phyloP scores from a whole-genome alignment of 30 jellyfish, hydroid and myxozoan genomes.

The Aurelia aurita region DNA sequence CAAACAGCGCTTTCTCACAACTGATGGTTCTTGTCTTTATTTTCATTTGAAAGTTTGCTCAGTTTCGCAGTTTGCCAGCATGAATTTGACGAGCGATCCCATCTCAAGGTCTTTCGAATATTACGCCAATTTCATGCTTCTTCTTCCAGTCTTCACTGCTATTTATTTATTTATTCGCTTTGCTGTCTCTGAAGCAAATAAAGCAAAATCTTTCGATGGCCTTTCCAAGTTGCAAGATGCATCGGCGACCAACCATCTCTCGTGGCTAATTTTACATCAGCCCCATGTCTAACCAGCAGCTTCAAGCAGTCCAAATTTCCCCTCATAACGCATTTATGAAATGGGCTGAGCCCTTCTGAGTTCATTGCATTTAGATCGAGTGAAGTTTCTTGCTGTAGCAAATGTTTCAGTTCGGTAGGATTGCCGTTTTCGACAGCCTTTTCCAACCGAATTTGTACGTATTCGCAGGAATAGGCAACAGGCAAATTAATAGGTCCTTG shows the following conservation, averaged over 20 bases:
- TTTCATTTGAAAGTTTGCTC: too few species aligned
- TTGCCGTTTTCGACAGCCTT: conserved; percentile 82
- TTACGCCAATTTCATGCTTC: background rate
- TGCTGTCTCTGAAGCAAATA: conserved; percentile 46
- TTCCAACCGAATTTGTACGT: conserved; percentile 64
- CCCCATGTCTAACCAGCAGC: conserved; percentile 81
- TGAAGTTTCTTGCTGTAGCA: conserved; percentile 65
- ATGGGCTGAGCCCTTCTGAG: conserved; percentile 88
- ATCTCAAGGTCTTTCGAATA: too few species aligned
- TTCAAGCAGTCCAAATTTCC: conserved; percentile 80
- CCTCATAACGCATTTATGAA: conserved; percentile 76
- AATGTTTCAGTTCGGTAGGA: conserved; percentile 59
- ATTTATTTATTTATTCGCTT: background rate
- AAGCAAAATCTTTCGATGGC: conserved; percentile 66
- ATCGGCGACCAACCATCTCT: conserved; percentile 88
- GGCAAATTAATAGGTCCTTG: conserved; percentile 54
- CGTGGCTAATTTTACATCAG: conserved; percentile 79
- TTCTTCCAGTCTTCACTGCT: background rate
- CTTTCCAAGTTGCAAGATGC: conserved; percentile 85
- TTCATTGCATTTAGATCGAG: conserved; percentile 76
- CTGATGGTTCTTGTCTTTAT: too few species aligned
- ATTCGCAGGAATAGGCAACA: conserved; percentile 69
- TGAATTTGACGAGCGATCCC: too few species aligned
- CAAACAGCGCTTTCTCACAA: too few species aligned
- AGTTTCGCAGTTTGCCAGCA: too few species aligned